Conservation (phyloP, 2,113 vertebrate genomes). For the Microcebus ravelobensis region DNA sequence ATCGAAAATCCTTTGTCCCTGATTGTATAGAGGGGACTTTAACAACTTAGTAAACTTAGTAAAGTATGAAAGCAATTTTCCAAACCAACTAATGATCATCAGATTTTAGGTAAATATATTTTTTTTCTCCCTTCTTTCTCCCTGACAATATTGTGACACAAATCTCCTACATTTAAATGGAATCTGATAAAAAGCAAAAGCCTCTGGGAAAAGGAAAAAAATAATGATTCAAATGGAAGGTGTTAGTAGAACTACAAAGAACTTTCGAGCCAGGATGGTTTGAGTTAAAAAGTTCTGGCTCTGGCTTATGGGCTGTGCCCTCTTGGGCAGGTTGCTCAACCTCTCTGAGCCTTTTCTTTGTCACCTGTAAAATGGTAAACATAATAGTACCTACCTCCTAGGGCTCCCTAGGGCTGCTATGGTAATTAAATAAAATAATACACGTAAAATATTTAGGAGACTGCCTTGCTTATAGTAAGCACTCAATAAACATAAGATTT, state of each 20-base stretch:
- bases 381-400: background rate
- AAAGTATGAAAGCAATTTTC: background rate
- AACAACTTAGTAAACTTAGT: background rate
- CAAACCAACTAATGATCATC: background rate
- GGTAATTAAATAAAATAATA: constrained; percentile 7
- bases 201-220: background rate
- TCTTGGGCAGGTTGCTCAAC: background rate
- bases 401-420: background rate
- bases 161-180: background rate
- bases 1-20: background rate
- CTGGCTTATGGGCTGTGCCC: background rate
- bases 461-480: background rate
- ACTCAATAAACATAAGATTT: background rate
- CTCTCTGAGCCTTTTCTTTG: background rate
- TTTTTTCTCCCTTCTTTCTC: background rate
- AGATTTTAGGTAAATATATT: background rate
- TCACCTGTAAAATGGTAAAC: background rate
- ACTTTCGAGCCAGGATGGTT: background rate
- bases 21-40: background rate
- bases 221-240: background rate
- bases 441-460: background rate
- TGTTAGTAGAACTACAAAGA: background rate
- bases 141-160: background rate
- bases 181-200: constrained; percentile 20
- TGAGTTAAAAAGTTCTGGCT: background rate